Evolutionary conservation across 2,113 vertebrate genomes (phyloP).

Genomic region (Psilopsiagon aymara): DNA sequence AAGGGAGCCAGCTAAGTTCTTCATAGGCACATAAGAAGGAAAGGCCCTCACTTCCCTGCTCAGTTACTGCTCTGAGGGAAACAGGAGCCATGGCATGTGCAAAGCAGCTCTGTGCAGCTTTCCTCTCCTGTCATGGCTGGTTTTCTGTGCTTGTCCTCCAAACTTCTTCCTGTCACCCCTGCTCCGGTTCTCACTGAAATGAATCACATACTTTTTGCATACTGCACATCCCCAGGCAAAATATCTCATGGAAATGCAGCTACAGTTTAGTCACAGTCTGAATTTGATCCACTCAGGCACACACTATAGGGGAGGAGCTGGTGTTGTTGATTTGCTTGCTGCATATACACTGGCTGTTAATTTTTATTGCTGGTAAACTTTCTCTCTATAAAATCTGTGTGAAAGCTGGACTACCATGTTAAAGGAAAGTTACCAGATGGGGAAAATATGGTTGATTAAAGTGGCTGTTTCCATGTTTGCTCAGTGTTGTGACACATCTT

Average conservation of each 20-base stretch:
- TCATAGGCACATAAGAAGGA: not conserved
- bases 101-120: not conserved
- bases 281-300: slow-evolving; percentile 40
- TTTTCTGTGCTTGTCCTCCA: not conserved
- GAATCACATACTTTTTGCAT: slow-evolving; percentile 22
- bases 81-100: fast-evolving
- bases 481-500: slow-evolving; percentile 64
- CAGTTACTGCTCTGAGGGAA: not conserved
- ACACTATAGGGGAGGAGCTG: not conserved
- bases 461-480: slow-evolving; percentile 45
- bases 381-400: slow-evolving; percentile 30
- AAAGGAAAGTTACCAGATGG: slow-evolving; percentile 63
- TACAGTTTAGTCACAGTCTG: slow-evolving; percentile 49
- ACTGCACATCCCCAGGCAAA: slow-evolving; percentile 44
- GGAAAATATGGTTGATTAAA: slow-evolving; percentile 56
- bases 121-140: not conserved
- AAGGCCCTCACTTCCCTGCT: not conserved
- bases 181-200: slow-evolving; percentile 28
- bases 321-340: slow-evolving; percentile 27
- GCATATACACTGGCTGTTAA: slow-evolving; percentile 23
- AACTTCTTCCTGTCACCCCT: slow-evolving; percentile 24
- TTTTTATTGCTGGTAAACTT: slow-evolving; percentile 58
- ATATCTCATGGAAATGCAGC: slow-evolving; percentile 35
- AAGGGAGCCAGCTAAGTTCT: not conserved
- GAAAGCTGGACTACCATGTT: slow-evolving; percentile 29